Evolutionary conservation across 2,888 invertebrate species (phyloP), one percentile per base, ranked within the genome.

Genomic region (Proisotoma minuta): DNA sequence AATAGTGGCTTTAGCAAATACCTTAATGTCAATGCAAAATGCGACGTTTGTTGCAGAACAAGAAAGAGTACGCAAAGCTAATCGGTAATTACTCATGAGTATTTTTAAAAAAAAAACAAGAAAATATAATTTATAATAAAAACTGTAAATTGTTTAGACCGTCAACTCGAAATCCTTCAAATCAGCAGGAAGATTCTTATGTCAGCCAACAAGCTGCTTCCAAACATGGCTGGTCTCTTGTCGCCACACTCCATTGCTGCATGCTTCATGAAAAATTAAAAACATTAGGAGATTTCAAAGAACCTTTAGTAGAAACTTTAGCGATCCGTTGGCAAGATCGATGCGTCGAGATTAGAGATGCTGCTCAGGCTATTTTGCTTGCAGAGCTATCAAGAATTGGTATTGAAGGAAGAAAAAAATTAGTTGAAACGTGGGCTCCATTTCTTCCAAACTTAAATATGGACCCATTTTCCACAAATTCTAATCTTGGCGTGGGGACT

Each of bases 261-360:
- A 82, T 97, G 51, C 80, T 99, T 63, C 97, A 98, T 0, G 97
- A 98, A 75, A 91, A 94, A 77, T 89, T 96, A 8, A 87, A 85
- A 24, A 66, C 63, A 50, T 61, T 54, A 1, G 60, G 72, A 77
- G 84, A 84, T 65, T 95, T 92, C 79, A 92, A 95, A 77, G 84
- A 93, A n/a, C 96, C 97, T 0, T 91, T 93, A 78, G 92, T 99
- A 3, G 98, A 99, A 79, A 91, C 96, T 87, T 83, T 99, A 82
- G 98, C 97, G 0, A 86, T 96, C 20, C 83, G 96, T 66, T 99
- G 99, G 99, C 98, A 99, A 78, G 98, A 99, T 80, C 91, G 96
- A 74, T 99, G 98, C 78, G 84, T 98, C 3, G 98, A 99, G 81
- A 84, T 87, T 34, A 82, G 99, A 3, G 96, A 98, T 78, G 98